Conservation (phyloP, 2,888 invertebrate species). For the Conomelus anceps region DNA sequence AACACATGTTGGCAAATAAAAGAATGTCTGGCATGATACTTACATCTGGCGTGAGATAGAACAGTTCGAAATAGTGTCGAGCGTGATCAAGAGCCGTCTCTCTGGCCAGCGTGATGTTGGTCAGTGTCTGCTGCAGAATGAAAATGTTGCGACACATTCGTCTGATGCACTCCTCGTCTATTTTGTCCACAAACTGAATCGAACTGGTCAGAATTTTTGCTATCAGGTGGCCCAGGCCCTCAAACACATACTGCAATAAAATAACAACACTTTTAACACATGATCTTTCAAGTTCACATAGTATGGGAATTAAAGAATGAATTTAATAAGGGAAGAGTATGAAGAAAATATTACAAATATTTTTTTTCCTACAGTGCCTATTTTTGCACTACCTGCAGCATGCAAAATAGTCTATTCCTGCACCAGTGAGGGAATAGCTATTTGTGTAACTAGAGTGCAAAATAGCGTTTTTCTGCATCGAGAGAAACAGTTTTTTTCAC, state of each 20-base stretch:
- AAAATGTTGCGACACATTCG: conserved; percentile 80
- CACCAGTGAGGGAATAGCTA: no score
- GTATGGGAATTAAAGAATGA: no score
- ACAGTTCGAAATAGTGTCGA: conserved; percentile 78
- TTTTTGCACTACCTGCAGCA: no score
- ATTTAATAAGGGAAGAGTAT: no score
- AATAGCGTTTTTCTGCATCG: no score
- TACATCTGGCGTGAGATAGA: conserved; percentile 75
- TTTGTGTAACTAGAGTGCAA: no score
- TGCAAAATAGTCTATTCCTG: no score
- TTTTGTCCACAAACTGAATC: conserved; percentile 68
- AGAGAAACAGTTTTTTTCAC: no score
- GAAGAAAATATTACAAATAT: no score
- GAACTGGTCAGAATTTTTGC: conserved; percentile 74
- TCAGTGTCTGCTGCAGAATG: conserved; percentile 76
- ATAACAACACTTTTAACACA: conserved; percentile 14
- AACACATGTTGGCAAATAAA: no score
- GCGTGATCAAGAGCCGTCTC: conserved; percentile 85
- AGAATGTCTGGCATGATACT: conserved; percentile 33
- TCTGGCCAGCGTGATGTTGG: conserved; percentile 72
- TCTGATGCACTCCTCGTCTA: conserved; percentile 76
- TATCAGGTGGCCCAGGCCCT: conserved; percentile 78
- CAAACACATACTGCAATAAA: conserved; percentile 70
- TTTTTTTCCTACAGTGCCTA: no score
- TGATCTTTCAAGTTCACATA: neutral